Evolutionary conservation across 2,797 vertebrate genomes (phyloP).

Genomic region (Sylvia borin): DNA sequence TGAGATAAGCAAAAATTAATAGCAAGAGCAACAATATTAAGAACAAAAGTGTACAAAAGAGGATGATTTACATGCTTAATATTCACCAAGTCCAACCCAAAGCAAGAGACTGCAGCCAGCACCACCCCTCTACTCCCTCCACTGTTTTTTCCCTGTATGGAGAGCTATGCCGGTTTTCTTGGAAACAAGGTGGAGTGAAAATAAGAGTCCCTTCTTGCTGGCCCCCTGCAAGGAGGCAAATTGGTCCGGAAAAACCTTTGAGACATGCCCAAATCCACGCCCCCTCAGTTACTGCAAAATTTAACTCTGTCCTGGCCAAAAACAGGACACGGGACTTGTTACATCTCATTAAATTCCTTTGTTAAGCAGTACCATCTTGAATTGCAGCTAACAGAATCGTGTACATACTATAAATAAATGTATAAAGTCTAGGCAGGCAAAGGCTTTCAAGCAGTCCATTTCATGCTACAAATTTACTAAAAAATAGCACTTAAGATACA

Average conservation of each 20-base stretch:
- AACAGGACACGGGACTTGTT: background rate
- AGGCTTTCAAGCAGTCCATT: background rate
- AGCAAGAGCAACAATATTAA: background rate
- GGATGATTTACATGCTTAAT: background rate
- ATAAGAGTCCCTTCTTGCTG: background rate
- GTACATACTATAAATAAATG: background rate
- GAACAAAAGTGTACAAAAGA: background rate
- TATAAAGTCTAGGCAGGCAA: background rate
- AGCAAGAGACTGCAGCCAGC: too few relatives aligned
- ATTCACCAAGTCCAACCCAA: too few relatives aligned
- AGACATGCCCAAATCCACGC: accelerated
- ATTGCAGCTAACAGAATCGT: background rate
- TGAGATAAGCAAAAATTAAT: background rate
- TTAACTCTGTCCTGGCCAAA: background rate
- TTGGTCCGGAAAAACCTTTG: background rate
- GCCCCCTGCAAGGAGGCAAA: too few relatives aligned
- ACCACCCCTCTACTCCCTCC: background rate
- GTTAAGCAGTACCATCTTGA: background rate
- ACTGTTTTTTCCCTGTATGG: background rate
- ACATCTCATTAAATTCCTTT: background rate
- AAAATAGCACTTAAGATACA: background rate
- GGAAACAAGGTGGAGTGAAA: background rate
- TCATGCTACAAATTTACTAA: background rate
- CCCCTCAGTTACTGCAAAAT: background rate
- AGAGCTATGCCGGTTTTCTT: background rate